Evolutionary conservation across 2,113 vertebrate genomes (phyloP).

Genomic region (Panthera leo): DNA sequence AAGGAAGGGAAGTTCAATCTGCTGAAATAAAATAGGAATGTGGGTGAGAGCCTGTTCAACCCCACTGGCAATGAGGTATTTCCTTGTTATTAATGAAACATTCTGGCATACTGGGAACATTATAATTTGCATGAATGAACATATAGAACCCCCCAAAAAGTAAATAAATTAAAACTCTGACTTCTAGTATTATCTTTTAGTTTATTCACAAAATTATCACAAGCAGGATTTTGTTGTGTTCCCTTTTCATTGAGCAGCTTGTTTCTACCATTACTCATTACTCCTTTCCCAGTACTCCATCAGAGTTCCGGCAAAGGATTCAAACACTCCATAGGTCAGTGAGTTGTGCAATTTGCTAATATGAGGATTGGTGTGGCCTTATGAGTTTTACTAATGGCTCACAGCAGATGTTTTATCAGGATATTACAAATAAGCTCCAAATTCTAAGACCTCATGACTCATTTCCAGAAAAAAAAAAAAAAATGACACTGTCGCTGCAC

Average conservation of each 20-base stretch:
- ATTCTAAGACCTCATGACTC: not conserved
- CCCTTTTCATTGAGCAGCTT: not conserved
- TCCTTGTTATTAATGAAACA: slow-evolving; percentile 14
- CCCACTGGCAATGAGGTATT: slow-evolving; percentile 46
- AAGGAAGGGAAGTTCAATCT: slow-evolving; percentile 25
- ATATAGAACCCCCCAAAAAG: not conserved
- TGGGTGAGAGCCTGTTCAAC: slow-evolving; percentile 41
- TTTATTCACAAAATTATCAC: not conserved
- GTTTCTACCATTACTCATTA: not conserved
- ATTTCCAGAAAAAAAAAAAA: not conserved
- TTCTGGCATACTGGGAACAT: slow-evolving; percentile 34
- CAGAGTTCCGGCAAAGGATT: not conserved
- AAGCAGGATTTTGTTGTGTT: not conserved
- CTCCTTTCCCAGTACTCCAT: not conserved
- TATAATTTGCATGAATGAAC: not conserved
- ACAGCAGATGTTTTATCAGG: not conserved
- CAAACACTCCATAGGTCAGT: not conserved
- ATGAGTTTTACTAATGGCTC: slow-evolving; percentile 17
- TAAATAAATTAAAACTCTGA: not conserved
- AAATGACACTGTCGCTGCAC: not conserved
- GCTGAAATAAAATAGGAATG: slow-evolving; percentile 21
- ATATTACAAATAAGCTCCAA: not conserved
- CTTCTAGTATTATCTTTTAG: not conserved
- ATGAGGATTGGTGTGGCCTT: not conserved
- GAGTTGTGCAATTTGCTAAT: not conserved